Evolutionary conservation across 2,797 vertebrate genomes (phyloP), one percentile per base, ranked within the genome.

Genomic region (Meda fulgida): DNA sequence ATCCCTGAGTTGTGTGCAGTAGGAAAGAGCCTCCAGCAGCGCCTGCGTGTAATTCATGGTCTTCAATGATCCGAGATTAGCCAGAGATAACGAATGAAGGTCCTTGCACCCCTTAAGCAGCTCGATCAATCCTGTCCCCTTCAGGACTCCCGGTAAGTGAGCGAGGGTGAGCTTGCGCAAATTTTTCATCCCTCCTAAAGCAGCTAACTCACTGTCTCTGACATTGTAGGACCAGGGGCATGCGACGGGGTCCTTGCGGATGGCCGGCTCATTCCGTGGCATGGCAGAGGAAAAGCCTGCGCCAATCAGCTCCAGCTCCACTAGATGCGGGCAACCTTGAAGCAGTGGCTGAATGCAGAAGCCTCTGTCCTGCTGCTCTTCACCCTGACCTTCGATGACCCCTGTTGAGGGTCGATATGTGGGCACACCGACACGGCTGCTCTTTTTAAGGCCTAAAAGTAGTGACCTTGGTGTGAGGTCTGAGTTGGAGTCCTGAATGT

Each of bases 251-350:
- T 96, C 96, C 91, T 98, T 94, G 69, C 98, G 96, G 76, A 96
- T 95, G 60, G 97, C 97, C 0, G 97, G 96, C 92, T 99, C 98
- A 0, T 98, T 97, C 40, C 98, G 96, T 0, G 98, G 98, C 94
- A 99, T 96, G n/a, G 94, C 95, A 0, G 98, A 99, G 48, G 96
- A 96, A 80, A 99, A 99, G 72, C 96, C 98, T 9, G 97, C 97
- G 10, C 98, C 97, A 0, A 97, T 97, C 75, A 99, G 81, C 92
- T 99, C 98, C 6, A 99, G 92, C 51, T 94, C 95, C 78, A 97
- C 95, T 91, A 99, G 89, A 78, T 93, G 93, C 0, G 93, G 92
- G 78, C 96, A 95, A 66, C 90, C 96, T 66, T 94, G 94, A 84
- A 97, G 88, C 69, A 99, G 93, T 31, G 92, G 96, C 4, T 93